Percentiles rank a stretch among this genome's conserved stretches.
phyloP scores from a whole-genome alignment of 2,888 invertebrate species.

The Parasteatoda lunata region DNA sequence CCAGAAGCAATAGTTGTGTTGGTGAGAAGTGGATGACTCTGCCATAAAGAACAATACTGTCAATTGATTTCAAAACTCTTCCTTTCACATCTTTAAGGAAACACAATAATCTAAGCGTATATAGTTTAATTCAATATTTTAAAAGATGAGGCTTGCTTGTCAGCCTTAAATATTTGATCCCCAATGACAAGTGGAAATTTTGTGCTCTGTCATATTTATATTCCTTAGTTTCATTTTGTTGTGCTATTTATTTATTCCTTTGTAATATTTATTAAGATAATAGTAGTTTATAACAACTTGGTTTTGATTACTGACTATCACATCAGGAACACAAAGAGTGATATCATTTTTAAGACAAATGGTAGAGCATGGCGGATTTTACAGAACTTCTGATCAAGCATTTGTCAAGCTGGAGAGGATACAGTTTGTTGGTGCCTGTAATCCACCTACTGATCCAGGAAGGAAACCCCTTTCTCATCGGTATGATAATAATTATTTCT shows the following conservation, averaged over 20 bases:
- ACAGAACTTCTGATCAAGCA: conserved; percentile 78
- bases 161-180: too few species aligned
- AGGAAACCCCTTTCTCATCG: conserved; percentile 94
- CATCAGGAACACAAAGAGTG: conserved; percentile 85
- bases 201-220: not conserved
- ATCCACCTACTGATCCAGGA: conserved; percentile 99
- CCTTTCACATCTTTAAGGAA: too few species aligned
- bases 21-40: too few species aligned
- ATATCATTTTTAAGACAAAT: conserved; percentile 98
- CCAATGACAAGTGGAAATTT: too few species aligned
- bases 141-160: too few species aligned
- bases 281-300: too few species aligned
- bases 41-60: too few species aligned
- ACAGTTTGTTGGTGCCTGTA: conserved; percentile 99
- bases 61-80: too few species aligned
- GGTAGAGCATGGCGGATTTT: conserved; percentile 89
- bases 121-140: too few species aligned
- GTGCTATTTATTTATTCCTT: not conserved
- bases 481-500: conserved; percentile 75
- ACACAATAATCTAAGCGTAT: too few species aligned
- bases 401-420: conserved; percentile 98
- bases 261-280: not conserved
- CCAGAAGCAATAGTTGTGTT: too few species aligned
- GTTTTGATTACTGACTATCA: conserved; percentile 26
- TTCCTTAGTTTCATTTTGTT: not conserved